Percentiles rank a stretch among this genome's conserved stretches.
Evolutionary conservation across 2,797 vertebrate genomes (phyloP).

Genomic region (Acomys russatus): DNA sequence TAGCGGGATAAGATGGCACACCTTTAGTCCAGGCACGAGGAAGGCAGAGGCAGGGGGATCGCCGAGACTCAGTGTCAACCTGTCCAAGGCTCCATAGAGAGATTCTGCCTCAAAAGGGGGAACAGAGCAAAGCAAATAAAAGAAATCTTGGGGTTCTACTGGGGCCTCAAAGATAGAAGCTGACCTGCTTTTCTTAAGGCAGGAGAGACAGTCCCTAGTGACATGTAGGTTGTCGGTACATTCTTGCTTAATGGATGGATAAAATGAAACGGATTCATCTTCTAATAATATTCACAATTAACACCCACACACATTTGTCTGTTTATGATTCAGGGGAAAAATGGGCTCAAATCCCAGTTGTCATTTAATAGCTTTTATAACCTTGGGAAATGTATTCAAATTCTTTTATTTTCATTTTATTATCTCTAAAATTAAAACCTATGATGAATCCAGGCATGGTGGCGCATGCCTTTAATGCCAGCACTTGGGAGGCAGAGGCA

Average conservation of each 20-base stretch:
- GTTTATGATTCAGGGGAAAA: slow-evolving; percentile 14
- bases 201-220: not conserved
- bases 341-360: not conserved
- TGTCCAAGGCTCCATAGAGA: not conserved
- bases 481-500: too few species aligned
- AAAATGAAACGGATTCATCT: not conserved
- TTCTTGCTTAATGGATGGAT: not conserved
- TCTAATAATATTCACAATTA: slow-evolving; percentile 5
- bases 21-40: not conserved
- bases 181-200: slow-evolving; percentile 13
- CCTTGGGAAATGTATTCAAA: slow-evolving; percentile 37
- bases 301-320: slow-evolving; percentile 37
- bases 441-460: not conserved
- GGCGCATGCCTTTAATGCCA: too few species aligned
- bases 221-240: too few species aligned
- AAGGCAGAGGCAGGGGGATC: not conserved
- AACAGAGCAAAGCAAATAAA: not conserved
- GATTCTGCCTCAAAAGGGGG: not conserved
- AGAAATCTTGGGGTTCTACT: not conserved
- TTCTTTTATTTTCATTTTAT: slow-evolving; percentile 54
- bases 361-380: slow-evolving; percentile 51
- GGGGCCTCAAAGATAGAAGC: slow-evolving; percentile 14
- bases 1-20: too few species aligned
- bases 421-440: slow-evolving; percentile 45
- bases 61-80: not conserved